Conservation (phyloP, 92 coral and sea anemone species). For the Meandrina meandrites region DNA sequence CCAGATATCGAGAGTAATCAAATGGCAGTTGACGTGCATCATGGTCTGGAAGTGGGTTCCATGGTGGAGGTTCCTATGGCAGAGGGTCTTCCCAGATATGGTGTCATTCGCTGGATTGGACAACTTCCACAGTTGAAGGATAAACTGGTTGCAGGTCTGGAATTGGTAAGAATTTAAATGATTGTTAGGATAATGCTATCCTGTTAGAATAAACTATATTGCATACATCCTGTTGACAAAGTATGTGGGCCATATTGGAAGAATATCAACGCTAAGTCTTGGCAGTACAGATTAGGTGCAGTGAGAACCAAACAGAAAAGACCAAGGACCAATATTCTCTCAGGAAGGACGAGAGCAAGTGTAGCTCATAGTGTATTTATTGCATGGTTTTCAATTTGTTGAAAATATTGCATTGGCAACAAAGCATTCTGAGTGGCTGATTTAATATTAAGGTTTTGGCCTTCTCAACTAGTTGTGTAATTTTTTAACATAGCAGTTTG, state of each 20-base stretch:
- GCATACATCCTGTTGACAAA: too few relatives aligned
- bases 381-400: too few relatives aligned
- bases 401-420: too few relatives aligned
- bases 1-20: constrained; percentile 6
- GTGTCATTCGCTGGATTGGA: constrained; percentile 94
- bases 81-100: constrained; percentile 64
- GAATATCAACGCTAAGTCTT: too few relatives aligned
- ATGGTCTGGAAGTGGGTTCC: constrained; percentile 78
- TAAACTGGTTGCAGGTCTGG: constrained; percentile 84
- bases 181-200: background rate
- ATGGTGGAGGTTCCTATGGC: constrained; percentile 82
- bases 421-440: background rate
- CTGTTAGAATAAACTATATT: background rate
- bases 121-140: constrained; percentile 53
- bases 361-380: background rate
- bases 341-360: background rate
- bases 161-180: constrained; percentile 66
- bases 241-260: too few relatives aligned
- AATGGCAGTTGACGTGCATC: background rate
- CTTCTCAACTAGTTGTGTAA: too few relatives aligned
- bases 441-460: too few relatives aligned
- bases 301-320: background rate
- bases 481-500: too few relatives aligned
- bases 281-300: background rate
- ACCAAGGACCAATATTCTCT: background rate